These are phyloP conservation scores for Coenobita brevimanus DNA, from an alignment of 1,140 invertebrate genomes.

Conservation along the genomic window DNA sequence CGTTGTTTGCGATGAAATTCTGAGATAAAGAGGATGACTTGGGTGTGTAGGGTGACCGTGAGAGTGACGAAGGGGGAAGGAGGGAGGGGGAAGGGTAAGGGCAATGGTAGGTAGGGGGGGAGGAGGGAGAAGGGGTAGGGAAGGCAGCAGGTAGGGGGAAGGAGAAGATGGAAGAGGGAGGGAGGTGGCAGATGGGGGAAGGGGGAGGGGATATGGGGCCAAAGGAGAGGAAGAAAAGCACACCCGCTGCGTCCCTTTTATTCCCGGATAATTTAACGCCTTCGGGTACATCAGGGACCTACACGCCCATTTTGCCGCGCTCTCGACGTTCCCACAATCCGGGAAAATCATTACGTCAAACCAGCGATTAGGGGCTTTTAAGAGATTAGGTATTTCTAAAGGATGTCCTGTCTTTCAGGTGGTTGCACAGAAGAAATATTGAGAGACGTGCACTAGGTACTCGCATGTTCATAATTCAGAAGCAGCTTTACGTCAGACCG, in stretches of 20 bases:
- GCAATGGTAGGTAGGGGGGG: background rate
- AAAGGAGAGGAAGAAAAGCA: too few species aligned
- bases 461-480: too few species aligned
- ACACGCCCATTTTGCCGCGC: slow-evolving; percentile 17
- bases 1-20: slow-evolving; percentile 19
- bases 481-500: too few species aligned
- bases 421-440: too few species aligned
- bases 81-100: background rate
- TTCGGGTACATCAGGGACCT: slow-evolving; percentile 41
- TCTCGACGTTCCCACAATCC: background rate
- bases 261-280: slow-evolving; percentile 17
- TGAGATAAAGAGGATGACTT: background rate
- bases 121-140: background rate
- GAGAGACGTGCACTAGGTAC: too few species aligned
- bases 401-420: too few species aligned
- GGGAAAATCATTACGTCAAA: too few species aligned
- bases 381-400: too few species aligned
- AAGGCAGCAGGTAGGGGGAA: background rate
- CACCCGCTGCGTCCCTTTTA: slow-evolving; percentile 11
- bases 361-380: too few species aligned
- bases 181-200: background rate
- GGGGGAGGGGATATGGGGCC: background rate
- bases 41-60: background rate
- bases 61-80: background rate
- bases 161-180: background rate